Evolutionary conservation across 2,113 vertebrate genomes (phyloP), one percentile per base, ranked within the genome.

Genomic region (Macquaria australasica): DNA sequence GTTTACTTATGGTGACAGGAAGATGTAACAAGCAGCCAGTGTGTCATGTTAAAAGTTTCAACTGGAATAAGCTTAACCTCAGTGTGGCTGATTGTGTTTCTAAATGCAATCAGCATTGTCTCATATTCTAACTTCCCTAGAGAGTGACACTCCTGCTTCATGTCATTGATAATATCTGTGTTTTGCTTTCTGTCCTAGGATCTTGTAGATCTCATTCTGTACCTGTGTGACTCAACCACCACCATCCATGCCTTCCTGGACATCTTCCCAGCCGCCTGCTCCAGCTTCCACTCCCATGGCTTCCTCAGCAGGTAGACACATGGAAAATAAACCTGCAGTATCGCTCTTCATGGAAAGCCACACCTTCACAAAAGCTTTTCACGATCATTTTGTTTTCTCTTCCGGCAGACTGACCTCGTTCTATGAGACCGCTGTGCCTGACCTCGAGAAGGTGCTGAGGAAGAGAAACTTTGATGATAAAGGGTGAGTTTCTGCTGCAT

Each of bases 221-320:
- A 98, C 90, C 92, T 99, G 56, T 99, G 98, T 48, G 98, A 99
- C 90, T 97, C 96, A 4, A 97, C 96, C 85, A 97, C 96, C 7
- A 99, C 98, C 0, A 95, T 99, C 72, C 97, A 97, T 93, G 96
- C 98, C 6, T 99, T 99, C 84, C 94, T 99, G 88, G 98, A 98
- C 71, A 95, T 98, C 92, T 99, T 98, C 87, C 98, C 98, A 0
- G 69, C 91, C 39, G 97, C 98, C 77, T 97, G 96, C 88, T 91
- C 96, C 56, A 97, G 96, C 81, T 98, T 99, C 93, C 97, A 97
- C 77, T 96, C 96, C 45, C 96, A 97, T 0, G 94, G 97, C 81
- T 98, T 99, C 88, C 96, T 98, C 79, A 95, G 83, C 96, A 98
- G 97, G 98, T 99, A 87, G 21, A 50, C 21, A 0, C 14, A n/a